Evolutionary conservation across 1,140 invertebrate genomes (phyloP).

Genomic region (Calephelis virginiensis): DNA sequence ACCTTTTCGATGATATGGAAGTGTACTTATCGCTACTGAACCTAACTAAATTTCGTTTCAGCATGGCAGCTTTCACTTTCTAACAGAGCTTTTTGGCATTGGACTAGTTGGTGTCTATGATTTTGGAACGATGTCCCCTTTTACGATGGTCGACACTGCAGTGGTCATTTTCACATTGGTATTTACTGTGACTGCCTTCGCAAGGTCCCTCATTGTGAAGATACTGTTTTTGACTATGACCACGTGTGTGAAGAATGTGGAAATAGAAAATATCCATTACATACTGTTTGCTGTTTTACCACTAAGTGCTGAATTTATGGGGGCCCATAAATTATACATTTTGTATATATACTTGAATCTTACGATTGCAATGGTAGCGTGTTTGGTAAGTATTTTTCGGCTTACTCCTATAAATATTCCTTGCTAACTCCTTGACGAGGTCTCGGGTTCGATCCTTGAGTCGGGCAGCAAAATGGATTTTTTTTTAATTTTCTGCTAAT

Average conservation of each 20-base stretch:
- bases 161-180: conserved; percentile 46
- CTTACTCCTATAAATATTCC: neutral
- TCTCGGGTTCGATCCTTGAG: too few relatives aligned
- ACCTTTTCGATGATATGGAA: too few relatives aligned
- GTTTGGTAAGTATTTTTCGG: conserved; percentile 44
- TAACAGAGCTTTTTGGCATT: conserved; percentile 45
- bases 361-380: conserved; percentile 35
- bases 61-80: conserved; percentile 32
- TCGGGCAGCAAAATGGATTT: too few relatives aligned
- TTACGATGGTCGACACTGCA: conserved; percentile 58
- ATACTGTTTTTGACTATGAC: conserved; percentile 42
- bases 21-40: too few relatives aligned
- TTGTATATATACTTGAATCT: conserved; percentile 51
- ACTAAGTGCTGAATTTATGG: conserved; percentile 48
- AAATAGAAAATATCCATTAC: conserved; percentile 39
- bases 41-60: conserved; percentile 30
- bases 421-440: too few relatives aligned
- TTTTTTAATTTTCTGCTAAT: too few relatives aligned
- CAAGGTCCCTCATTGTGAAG: conserved; percentile 48
- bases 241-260: conserved; percentile 40
- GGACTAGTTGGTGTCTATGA: conserved; percentile 58
- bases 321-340: conserved; percentile 46
- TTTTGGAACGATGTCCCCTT: conserved; percentile 50
- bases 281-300: conserved; percentile 55
- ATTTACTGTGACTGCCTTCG: conserved; percentile 42